A percentile compares a stretch with the other conserved stretches of the same genome.
Evolutionary conservation across 1,140 invertebrate species (phyloP).

Genomic region (Harlomillsia oculata): DNA sequence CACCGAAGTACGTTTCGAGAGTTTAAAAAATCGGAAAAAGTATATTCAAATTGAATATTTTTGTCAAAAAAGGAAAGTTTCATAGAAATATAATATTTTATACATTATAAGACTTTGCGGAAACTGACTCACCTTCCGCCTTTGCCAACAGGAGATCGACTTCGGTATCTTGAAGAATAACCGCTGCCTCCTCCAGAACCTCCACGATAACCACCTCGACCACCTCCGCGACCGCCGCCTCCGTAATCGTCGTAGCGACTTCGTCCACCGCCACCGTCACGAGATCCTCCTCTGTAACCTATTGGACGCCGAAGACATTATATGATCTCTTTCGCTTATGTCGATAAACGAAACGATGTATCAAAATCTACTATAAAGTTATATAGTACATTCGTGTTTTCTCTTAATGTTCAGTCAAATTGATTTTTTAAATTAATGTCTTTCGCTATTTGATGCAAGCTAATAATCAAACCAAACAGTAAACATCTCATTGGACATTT

Average conservation of each 20-base stretch:
- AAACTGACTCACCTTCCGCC: too few relatives aligned
- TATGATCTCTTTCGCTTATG: not conserved
- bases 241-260: constrained; percentile 35
- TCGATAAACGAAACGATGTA: not conserved
- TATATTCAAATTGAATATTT: too few relatives aligned
- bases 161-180: constrained; percentile 41
- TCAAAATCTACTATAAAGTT: not conserved
- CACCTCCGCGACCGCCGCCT: constrained; percentile 19
- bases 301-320: constrained; percentile 4
- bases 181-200: constrained; percentile 35
- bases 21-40: too few relatives aligned
- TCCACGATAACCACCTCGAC: constrained; percentile 39
- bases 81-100: constrained; percentile 38
- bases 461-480: constrained; percentile 5
- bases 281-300: constrained; percentile 28
- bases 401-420: not conserved
- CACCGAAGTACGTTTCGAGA: too few relatives aligned
- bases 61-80: too few relatives aligned
- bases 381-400: not conserved
- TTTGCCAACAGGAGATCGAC: constrained; percentile 47
- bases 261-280: constrained; percentile 31
- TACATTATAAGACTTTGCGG: not conserved
- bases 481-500: constrained; percentile 6
- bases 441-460: not conserved
- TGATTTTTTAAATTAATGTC: not conserved